Conservation (phyloP, 2,797 vertebrate genomes). For the Gobio occitaniae region DNA sequence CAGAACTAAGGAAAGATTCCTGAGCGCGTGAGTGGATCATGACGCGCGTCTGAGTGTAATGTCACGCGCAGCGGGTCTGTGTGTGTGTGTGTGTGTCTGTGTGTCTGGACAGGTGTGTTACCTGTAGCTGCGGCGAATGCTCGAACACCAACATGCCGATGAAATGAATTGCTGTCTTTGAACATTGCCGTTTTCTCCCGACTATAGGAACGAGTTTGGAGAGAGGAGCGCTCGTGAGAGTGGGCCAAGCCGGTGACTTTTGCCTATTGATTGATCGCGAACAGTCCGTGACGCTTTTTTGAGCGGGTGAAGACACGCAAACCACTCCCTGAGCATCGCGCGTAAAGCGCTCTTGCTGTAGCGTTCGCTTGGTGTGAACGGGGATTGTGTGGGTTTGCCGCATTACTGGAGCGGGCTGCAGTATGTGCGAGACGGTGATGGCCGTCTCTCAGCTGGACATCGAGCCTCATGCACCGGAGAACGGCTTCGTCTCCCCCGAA, state of each 20-base stretch:
- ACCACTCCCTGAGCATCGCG: conserved; percentile 70
- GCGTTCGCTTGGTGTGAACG: conserved; percentile 70
- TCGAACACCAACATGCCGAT: conserved; percentile 34
- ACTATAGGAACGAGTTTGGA: background rate
- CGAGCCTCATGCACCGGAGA: conserved; percentile 79
- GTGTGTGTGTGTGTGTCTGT: conserved; percentile 18
- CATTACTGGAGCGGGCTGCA: conserved; percentile 71
- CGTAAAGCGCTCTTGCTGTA: conserved; percentile 66
- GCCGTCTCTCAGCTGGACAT: conserved; percentile 77
- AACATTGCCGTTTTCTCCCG: background rate
- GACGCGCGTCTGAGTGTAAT: background rate
- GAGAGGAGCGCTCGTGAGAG: background rate
- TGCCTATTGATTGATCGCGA: background rate
- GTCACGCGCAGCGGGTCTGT: conserved; percentile 40
- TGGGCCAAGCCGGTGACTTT: background rate
- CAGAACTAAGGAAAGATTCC: background rate
- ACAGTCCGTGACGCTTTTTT: background rate
- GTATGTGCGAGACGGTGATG: conserved; percentile 73
- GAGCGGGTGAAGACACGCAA: conserved; percentile 42
- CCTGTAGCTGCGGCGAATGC: conserved; percentile 70
- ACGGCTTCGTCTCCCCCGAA: conserved; percentile 81
- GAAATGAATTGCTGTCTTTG: background rate
- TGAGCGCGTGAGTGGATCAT: conserved; percentile 14
- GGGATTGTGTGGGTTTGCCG: conserved; percentile 76
- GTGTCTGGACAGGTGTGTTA: conserved; percentile 76